A percentile compares a stretch with the other conserved stretches of the same genome.
phyloP scores from a whole-genome alignment of 1,140 invertebrate species.

The Panulirus ornatus region DNA sequence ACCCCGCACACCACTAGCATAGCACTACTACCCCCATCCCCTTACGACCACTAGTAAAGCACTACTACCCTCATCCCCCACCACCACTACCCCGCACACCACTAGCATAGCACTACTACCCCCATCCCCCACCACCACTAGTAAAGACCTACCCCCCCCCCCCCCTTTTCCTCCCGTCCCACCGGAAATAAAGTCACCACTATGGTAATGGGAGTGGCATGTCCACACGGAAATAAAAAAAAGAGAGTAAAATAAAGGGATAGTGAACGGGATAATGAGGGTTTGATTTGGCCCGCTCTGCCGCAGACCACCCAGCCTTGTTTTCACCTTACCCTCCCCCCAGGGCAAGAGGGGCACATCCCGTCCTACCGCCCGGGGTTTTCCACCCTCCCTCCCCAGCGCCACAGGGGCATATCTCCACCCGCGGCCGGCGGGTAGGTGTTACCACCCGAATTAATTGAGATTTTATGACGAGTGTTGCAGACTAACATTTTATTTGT shows the following conservation, averaged over 20 bases:
- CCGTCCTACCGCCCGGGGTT: neutral
- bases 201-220: slow-evolving; percentile 38
- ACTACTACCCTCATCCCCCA: too few species aligned
- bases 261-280: slow-evolving; percentile 46
- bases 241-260: slow-evolving; percentile 37
- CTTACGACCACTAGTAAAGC: too few species aligned
- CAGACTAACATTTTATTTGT: slow-evolving; percentile 36
- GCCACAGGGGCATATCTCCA: neutral
- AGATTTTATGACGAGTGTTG: slow-evolving; percentile 40
- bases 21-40: too few species aligned
- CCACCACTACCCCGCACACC: too few species aligned
- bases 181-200: slow-evolving; percentile 33
- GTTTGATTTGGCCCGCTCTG: slow-evolving; percentile 36
- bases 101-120: too few species aligned
- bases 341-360: neutral
- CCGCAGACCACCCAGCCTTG: neutral
- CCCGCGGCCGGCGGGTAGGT: neutral
- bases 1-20: too few species aligned
- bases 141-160: too few species aligned
- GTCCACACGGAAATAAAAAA: slow-evolving; percentile 35
- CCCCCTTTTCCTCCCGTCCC: neutral
- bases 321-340: neutral
- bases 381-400: neutral
- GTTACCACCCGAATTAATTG: slow-evolving; percentile 41
- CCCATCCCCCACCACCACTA: too few species aligned